Base-by-base conservation (phyloP, 2,113 vertebrate genomes). In the Strix aluco region DNA sequence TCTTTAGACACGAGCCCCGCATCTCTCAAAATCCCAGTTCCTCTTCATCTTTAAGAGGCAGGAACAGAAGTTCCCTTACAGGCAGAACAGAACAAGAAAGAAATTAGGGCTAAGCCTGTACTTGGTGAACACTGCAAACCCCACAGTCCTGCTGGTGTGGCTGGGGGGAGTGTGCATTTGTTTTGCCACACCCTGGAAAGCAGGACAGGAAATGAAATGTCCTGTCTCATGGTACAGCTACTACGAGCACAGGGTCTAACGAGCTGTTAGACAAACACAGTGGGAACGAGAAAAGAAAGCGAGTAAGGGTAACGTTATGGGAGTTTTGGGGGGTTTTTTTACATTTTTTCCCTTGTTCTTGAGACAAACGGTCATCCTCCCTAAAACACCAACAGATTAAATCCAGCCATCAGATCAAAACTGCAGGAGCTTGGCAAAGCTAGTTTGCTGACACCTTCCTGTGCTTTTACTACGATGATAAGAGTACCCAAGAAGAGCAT, bases 181-280 rank as follows among this genome's bases (percentile, higher is more conserved):
- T n/a, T 77, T 58, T 73, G 90, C 85, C 82, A 22, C 80, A 74
- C 69, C 79, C 95, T 63, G 88, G 90, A 87, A 78, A 90, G 75
- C 71, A 63, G 59, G 55, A 91, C 0, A 11, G 88, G 94, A 96
- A 95, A 84, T n/a, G 57, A 92, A 78, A 77, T 92, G 75, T 90
- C 90, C 86, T 74, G 63, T 52, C 90, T 92, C 82, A 59, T n/a
- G 65, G 73, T 74, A 67, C 52, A 83, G 79, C 88, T 94, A 34
- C 67, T 88, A 42, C 10, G 81, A 38, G 59, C 69, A 59, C 71
- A 32, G 79, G 11, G 42, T 69, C 47, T 75, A 57, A 80, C 70
- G 62, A 88, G 75, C 80, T 78, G 57, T 36, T 55, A 55, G 86
- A 72, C 69, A 92, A 88, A 74, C 82, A 27, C 73, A 32, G 55